Percentiles rank a stretch among this genome's conserved stretches.
These are phyloP conservation scores for Eremobia ochroleuca DNA, from an alignment of 2,888 invertebrate species.

Conservation along the genomic window DNA sequence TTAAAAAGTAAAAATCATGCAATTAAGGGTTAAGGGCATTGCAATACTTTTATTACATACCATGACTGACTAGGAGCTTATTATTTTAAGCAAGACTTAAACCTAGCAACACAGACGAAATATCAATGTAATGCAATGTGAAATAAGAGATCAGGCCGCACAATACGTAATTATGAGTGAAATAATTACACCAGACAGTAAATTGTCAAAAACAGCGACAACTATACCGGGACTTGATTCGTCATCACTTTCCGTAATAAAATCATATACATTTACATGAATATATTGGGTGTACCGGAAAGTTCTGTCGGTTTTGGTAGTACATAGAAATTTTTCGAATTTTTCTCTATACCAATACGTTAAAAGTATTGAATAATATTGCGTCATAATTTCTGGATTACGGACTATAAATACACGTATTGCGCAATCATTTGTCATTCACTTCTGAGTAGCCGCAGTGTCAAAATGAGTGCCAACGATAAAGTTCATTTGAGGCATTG, in stretches of 20 bases:
- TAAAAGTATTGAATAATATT: no score
- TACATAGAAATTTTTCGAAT: no score
- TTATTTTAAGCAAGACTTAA: not conserved
- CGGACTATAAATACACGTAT: no score
- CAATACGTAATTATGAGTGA: not conserved
- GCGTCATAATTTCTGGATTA: no score
- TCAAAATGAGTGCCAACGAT: no score
- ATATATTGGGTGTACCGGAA: no score
- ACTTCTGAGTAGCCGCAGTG: no score
- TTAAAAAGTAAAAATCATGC: no score
- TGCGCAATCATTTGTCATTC: no score
- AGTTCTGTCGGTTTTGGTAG: no score
- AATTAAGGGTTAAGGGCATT: not conserved
- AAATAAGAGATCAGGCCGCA: not conserved
- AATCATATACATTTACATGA: conserved; percentile 7
- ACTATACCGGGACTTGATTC: not conserved
- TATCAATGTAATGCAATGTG: not conserved
- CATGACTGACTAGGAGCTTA: not conserved
- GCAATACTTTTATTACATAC: not conserved
- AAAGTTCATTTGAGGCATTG: no score
- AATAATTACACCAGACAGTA: not conserved
- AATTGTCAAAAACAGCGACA: not conserved
- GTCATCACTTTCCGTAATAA: conserved; percentile 13
- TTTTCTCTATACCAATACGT: no score
- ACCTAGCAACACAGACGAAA: not conserved